These are phyloP conservation scores for Artibeus jamaicensis DNA, from an alignment of 2,797 vertebrate species.

Conservation along the genomic window DNA sequence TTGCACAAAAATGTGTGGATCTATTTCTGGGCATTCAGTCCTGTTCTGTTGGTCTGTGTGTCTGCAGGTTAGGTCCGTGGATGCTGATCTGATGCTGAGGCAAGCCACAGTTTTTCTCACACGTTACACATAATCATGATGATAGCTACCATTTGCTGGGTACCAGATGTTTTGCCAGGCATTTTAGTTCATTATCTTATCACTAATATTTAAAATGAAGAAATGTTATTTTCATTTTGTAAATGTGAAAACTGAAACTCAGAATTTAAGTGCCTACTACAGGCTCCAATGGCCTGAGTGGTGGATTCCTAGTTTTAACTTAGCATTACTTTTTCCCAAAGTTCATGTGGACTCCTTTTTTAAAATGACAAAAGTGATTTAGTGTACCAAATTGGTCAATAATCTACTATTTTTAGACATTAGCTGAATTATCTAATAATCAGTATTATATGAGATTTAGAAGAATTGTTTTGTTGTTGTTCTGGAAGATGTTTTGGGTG, in stretches of 20 bases:
- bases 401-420: background rate
- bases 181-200: background rate
- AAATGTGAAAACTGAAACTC: background rate
- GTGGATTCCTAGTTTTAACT: background rate
- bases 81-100: background rate
- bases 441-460: background rate
- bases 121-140: background rate
- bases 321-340: background rate
- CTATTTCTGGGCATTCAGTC: background rate
- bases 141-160: background rate
- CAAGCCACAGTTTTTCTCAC: background rate
- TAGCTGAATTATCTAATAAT: background rate
- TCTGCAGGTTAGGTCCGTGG: background rate
- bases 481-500: background rate
- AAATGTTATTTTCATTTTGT: background rate
- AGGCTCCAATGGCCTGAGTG: background rate
- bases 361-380: background rate
- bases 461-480: background rate
- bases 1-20: background rate
- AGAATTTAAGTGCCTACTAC: background rate
- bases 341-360: background rate
- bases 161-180: background rate
- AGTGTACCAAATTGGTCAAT: background rate
- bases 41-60: background rate
- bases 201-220: background rate